Evolutionary conservation across 2,113 vertebrate species (phyloP).

Genomic region (Tachysurus fulvidraco): DNA sequence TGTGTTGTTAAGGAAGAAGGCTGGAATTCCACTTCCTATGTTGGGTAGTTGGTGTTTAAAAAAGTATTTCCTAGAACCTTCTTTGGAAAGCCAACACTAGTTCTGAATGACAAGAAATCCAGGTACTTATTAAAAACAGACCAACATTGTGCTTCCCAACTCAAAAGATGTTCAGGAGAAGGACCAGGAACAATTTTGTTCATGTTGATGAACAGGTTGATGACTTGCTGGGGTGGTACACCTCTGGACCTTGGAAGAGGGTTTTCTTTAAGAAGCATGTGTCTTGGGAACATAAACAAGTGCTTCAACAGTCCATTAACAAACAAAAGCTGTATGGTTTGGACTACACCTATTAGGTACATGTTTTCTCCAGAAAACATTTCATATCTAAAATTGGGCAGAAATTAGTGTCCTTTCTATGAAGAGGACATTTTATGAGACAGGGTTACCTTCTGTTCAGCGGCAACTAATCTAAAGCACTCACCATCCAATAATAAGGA

Average conservation of each 20-base stretch:
- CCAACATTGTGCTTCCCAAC: not conserved
- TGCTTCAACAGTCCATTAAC: not conserved
- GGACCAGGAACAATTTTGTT: not conserved
- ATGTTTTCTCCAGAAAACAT: not conserved
- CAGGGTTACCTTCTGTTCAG: not conserved
- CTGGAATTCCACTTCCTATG: not conserved
- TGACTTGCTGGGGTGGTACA: not conserved
- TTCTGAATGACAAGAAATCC: not conserved
- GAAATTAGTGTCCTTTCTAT: not conserved
- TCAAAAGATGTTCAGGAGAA: not conserved
- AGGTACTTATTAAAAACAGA: not conserved
- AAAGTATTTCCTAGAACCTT: not conserved
- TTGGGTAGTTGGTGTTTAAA: not conserved
- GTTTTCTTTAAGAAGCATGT: not conserved
- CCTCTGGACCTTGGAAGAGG: not conserved
- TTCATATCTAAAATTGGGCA: not conserved
- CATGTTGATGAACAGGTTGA: too few relatives aligned
- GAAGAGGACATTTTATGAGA: too few relatives aligned
- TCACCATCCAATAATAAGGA: not conserved
- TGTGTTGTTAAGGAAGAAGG: not conserved
- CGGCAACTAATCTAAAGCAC: too few relatives aligned
- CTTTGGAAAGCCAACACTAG: not conserved
- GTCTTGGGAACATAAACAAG: not conserved
- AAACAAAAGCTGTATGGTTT: not conserved
- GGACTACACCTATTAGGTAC: not conserved